A percentile compares a stretch with the other conserved stretches of the same genome.
Evolutionary conservation across 2,113 vertebrate species (phyloP).

Genomic region (Macquaria ambigua): DNA sequence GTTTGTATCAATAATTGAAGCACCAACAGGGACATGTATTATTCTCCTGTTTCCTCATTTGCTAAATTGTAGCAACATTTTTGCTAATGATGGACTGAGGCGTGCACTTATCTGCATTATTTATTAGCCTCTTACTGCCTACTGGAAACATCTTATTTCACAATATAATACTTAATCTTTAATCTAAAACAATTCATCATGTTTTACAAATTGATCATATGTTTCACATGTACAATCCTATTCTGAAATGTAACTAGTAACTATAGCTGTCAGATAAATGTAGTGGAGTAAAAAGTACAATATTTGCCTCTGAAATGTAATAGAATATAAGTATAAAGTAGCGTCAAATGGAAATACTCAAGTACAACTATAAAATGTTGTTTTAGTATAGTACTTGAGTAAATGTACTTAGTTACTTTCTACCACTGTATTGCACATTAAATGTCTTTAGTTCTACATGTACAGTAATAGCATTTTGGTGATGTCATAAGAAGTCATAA

Average conservation of each 20-base stretch:
- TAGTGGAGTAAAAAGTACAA: neutral
- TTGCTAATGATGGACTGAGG: slow-evolving; percentile 49
- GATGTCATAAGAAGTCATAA: neutral
- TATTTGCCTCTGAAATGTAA: neutral
- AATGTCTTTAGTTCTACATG: neutral
- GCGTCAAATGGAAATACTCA: neutral
- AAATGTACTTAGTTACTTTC: no score
- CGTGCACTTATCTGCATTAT: slow-evolving; percentile 39
- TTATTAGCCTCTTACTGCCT: slow-evolving; percentile 18
- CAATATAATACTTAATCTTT: neutral
- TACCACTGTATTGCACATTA: neutral
- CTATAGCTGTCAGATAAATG: no score
- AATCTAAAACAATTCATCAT: no score
- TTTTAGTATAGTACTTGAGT: neutral
- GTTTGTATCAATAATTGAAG: slow-evolving; percentile 71
- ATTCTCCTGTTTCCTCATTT: slow-evolving; percentile 65
- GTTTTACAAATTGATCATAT: no score
- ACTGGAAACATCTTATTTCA: neutral
- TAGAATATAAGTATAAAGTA: neutral
- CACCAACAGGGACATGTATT: slow-evolving; percentile 52
- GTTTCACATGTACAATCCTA: no score
- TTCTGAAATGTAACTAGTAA: no score
- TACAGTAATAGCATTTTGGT: neutral
- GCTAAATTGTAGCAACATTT: slow-evolving; percentile 60
- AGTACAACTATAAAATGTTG: neutral